Percentiles rank a stretch among this genome's conserved stretches.
These are phyloP conservation scores for Cyrtonyx montezumae DNA, from an alignment of 2,113 vertebrate species.

Conservation along the genomic window DNA sequence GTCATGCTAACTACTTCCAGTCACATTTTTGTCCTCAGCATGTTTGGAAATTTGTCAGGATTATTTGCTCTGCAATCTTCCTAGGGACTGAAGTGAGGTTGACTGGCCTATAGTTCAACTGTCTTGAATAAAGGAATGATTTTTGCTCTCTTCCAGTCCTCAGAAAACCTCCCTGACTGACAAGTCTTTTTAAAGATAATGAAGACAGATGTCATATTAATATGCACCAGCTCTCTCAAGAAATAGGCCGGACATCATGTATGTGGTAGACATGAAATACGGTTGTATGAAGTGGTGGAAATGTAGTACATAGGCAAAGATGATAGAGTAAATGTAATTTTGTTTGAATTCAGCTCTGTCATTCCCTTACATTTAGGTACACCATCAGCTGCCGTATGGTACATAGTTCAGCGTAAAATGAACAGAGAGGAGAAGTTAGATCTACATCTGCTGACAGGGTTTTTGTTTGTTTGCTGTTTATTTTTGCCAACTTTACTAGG, in stretches of 20 bases:
- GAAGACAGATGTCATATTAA: background rate
- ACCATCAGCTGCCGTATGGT: background rate
- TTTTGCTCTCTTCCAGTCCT: background rate
- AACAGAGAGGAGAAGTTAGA: background rate
- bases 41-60: background rate
- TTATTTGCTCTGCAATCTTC: background rate
- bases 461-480: background rate
- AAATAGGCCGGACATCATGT: background rate
- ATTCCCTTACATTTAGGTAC: background rate
- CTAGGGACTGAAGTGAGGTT: background rate
- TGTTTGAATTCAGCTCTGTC: background rate
- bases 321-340: background rate
- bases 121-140: background rate
- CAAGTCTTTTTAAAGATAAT: background rate
- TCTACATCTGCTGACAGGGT: background rate
- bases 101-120: background rate
- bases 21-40: background rate
- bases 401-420: background rate
- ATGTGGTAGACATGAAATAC: background rate
- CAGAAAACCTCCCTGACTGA: background rate
- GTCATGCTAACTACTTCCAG: background rate
- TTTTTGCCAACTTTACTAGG: background rate
- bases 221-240: background rate
- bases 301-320: background rate
- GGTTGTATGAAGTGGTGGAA: background rate